Evolutionary conservation across 1,140 invertebrate species (phyloP).

Genomic region (Drosophila paulistorum): DNA sequence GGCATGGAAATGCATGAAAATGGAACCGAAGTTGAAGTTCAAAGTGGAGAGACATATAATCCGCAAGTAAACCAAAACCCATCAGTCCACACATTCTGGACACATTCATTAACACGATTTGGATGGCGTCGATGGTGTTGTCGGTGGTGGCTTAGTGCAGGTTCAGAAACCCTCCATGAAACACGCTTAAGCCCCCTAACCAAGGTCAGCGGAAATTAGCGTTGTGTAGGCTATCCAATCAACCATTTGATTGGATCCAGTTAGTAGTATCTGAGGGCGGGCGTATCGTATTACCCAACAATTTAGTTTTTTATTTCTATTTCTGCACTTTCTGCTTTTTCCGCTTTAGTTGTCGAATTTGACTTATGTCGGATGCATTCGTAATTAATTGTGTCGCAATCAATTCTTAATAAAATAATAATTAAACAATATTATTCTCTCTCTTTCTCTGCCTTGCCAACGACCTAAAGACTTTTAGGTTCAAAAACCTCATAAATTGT

Average conservation of each 20-base stretch:
- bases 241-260: constrained; percentile 37
- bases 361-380: constrained; percentile 22
- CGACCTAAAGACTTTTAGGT: constrained; percentile 18
- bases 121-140: no score
- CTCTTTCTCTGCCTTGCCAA: constrained; percentile 6
- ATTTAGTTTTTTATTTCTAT: not conserved
- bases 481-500: constrained; percentile 28
- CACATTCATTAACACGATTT: not conserved
- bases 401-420: constrained; percentile 13
- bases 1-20: not conserved
- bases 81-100: not conserved
- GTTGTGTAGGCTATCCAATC: constrained; percentile 26
- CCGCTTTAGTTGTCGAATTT: constrained; percentile 27
- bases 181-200: constrained; percentile 9
- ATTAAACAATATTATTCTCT: constrained; percentile 7
- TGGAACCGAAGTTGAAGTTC: not conserved
- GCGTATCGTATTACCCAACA: constrained; percentile 51
- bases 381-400: constrained; percentile 46
- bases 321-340: constrained; percentile 39
- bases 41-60: constrained; percentile 7
- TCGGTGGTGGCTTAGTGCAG: not conserved
- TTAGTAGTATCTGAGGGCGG: not conserved
- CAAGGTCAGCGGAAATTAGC: constrained; percentile 33
- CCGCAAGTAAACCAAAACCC: not conserved
- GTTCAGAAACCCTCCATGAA: constrained; percentile 10